phyloP scores from a whole-genome alignment of 2,113 vertebrate genomes.

The Cyanoramphus novaezelandiae region DNA sequence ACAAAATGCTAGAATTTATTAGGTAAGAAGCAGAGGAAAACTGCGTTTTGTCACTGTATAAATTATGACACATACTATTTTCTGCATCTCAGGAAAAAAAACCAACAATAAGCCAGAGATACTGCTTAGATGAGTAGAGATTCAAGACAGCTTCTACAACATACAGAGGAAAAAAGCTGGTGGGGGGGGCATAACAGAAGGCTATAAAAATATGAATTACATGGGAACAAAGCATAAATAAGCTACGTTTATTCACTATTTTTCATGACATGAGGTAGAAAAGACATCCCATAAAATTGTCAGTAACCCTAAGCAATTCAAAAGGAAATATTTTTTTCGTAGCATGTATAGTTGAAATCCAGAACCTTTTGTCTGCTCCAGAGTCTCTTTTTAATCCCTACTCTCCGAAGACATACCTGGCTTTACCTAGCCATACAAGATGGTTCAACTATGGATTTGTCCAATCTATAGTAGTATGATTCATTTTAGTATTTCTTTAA shows the following conservation, averaged over 20 bases:
- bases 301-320: not conserved
- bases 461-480: not conserved
- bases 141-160: not conserved
- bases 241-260: not conserved
- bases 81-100: not conserved
- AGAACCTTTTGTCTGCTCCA: not conserved
- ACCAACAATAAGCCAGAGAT: not conserved
- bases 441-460: not conserved
- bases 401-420: not conserved
- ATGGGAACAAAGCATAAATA: not conserved
- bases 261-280: not conserved
- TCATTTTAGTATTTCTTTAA: not conserved
- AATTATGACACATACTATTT: fast-evolving
- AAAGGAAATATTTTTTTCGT: not conserved
- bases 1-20: not conserved
- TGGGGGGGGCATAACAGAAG: not conserved
- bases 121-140: not conserved
- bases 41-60: not conserved
- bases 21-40: not conserved
- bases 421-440: not conserved
- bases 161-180: not conserved
- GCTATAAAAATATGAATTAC: not conserved
- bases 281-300: not conserved
- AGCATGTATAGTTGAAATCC: not conserved
- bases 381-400: not conserved